A percentile compares a stretch with the other conserved stretches of the same genome.
These are phyloP conservation scores for Sarcophaga carnaria DNA, from an alignment of 2,888 invertebrate genomes.

Conservation along the genomic window DNA sequence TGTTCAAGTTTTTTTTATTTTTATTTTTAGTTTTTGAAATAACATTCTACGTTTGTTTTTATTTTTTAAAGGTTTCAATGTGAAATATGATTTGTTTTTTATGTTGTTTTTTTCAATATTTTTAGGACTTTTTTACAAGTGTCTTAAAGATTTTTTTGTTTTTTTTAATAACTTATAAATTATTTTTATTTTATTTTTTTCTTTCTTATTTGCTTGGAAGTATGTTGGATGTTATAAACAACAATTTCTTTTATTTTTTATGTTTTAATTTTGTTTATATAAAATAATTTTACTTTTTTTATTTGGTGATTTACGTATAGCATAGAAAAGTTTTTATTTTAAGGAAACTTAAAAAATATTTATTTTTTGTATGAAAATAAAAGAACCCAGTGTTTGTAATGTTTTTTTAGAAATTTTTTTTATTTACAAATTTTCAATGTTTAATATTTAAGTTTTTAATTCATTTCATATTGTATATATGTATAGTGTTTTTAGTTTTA, in stretches of 20 bases:
- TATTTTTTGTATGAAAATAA: background rate
- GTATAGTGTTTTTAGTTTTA: conserved; percentile 26
- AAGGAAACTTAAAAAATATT: background rate
- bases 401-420: conserved; percentile 20
- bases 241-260: conserved; percentile 50
- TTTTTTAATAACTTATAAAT: conserved; percentile 30
- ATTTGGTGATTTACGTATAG: conserved; percentile 60
- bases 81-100: conserved; percentile 64
- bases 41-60: conserved; percentile 58
- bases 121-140: conserved; percentile 61
- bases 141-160: background rate
- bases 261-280: conserved; percentile 16
- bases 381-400: conserved; percentile 16
- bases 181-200: conserved; percentile 31
- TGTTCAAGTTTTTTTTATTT: conserved; percentile 26
- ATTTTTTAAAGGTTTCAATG: conserved; percentile 67
- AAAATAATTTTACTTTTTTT: conserved; percentile 9
- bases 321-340: conserved; percentile 30
- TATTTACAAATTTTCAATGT: conserved; percentile 48
- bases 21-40: conserved; percentile 41
- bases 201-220: conserved; percentile 57
- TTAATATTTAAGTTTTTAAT: background rate
- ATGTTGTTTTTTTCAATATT: background rate
- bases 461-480: conserved; percentile 33
- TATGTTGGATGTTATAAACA: conserved; percentile 69